A percentile compares a stretch with the other conserved stretches of the same genome.
These are phyloP conservation scores for Panthera leo DNA, from an alignment of 2,113 vertebrate species.

Conservation along the genomic window DNA sequence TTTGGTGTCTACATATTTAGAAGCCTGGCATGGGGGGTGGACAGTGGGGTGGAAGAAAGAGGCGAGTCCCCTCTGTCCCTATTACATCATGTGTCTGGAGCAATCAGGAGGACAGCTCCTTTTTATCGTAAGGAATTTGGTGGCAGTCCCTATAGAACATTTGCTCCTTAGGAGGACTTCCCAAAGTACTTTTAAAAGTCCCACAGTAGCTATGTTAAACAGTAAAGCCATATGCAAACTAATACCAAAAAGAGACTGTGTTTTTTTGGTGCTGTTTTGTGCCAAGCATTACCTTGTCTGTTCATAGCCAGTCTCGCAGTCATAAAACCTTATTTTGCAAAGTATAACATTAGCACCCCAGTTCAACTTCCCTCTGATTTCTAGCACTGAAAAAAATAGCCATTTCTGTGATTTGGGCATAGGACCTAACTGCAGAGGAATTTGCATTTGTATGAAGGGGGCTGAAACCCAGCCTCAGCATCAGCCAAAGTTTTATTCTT, in stretches of 20 bases:
- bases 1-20: neutral
- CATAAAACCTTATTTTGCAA: conserved; percentile 66
- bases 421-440: conserved; percentile 52
- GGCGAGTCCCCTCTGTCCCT: neutral
- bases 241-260: conserved; percentile 63
- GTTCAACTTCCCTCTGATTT: conserved; percentile 73
- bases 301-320: conserved; percentile 49
- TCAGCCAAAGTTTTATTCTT: conserved; percentile 69
- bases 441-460: conserved; percentile 64
- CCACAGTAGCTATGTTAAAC: conserved; percentile 44
- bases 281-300: conserved; percentile 57
- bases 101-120: neutral
- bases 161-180: neutral
- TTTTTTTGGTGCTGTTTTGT: conserved; percentile 43
- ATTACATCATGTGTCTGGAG: neutral
- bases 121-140: neutral
- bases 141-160: neutral
- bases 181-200: neutral
- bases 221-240: conserved; percentile 51
- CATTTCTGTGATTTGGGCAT: conserved; percentile 67
- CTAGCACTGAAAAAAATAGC: neutral
- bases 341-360: conserved; percentile 50
- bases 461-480: conserved; percentile 65
- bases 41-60: neutral
- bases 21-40: neutral